These are phyloP conservation scores for Aproaerema taeniolella DNA, from an alignment of 2,888 invertebrate species.

Conservation along the genomic window DNA sequence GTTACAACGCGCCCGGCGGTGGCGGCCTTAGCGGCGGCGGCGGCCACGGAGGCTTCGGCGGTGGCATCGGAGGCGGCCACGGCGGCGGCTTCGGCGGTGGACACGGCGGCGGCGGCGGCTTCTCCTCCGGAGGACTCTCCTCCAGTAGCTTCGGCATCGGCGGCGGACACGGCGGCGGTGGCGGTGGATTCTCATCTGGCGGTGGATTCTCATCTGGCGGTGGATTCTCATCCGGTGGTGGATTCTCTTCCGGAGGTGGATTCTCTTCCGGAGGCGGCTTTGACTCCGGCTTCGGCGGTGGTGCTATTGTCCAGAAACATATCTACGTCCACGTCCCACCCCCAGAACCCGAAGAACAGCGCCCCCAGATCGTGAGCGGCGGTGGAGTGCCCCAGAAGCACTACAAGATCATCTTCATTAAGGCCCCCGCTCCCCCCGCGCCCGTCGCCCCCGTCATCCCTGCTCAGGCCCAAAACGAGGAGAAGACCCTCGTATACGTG, in stretches of 20 bases:
- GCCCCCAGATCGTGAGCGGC: slow-evolving; percentile 79
- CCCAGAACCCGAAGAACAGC: slow-evolving; percentile 85
- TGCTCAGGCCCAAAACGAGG: slow-evolving; percentile 84
- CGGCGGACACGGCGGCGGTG: slow-evolving; percentile 35
- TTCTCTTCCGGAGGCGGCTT: slow-evolving; percentile 41
- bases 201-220: slow-evolving; percentile 32
- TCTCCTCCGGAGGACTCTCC: slow-evolving; percentile 48
- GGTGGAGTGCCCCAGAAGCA: slow-evolving; percentile 85
- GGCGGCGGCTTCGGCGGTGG: slow-evolving; percentile 39
- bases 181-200: slow-evolving; percentile 35
- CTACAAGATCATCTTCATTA: slow-evolving; percentile 92
- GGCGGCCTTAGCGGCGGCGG: slow-evolving; percentile 53
- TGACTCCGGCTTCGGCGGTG: slow-evolving; percentile 41
- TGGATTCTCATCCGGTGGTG: slow-evolving; percentile 36
- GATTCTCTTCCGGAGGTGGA: slow-evolving; percentile 29
- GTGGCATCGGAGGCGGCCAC: slow-evolving; percentile 39
- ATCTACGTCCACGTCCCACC: slow-evolving; percentile 91
- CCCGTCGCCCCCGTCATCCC: slow-evolving; percentile 87
- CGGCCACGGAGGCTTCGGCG: slow-evolving; percentile 33
- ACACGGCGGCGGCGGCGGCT: slow-evolving; percentile 40
- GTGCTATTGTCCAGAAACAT: slow-evolving; percentile 84
- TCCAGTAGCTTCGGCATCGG: slow-evolving; percentile 58
- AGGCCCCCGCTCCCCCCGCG: slow-evolving; percentile 87
- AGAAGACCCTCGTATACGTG: slow-evolving; percentile 89
- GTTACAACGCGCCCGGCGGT: slow-evolving; percentile 72